Evolutionary conservation across 2,797 vertebrate genomes (phyloP).

Genomic region (Cheirogaleus major): DNA sequence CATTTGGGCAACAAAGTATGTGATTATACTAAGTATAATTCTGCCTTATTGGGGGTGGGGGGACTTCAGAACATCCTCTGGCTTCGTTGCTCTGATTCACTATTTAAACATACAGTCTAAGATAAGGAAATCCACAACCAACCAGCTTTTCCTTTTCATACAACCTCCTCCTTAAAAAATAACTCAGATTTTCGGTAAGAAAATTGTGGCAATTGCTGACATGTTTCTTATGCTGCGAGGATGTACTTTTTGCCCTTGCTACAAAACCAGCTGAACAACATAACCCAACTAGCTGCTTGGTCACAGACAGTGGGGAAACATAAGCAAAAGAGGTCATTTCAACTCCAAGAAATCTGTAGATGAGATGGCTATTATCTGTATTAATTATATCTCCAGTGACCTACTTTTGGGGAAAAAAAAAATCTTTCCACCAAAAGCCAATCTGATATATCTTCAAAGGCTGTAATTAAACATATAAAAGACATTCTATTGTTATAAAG

Average conservation of each 20-base stretch:
- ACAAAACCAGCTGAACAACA: constrained; percentile 16
- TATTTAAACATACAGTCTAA: not conserved
- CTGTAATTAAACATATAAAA: constrained; percentile 39
- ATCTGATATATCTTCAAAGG: not conserved
- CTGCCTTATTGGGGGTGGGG: not conserved
- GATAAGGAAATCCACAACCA: not conserved
- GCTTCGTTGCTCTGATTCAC: not conserved
- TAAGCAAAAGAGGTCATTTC: not conserved
- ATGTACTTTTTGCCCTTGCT: not conserved
- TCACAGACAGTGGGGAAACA: not conserved
- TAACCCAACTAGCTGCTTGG: not conserved
- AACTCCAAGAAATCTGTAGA: constrained; percentile 4
- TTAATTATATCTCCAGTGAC: constrained; percentile 35
- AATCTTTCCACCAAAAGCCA: constrained; percentile 10
- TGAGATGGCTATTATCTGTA: not conserved
- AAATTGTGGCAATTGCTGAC: not conserved
- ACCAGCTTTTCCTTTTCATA: not conserved
- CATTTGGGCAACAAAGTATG: not conserved
- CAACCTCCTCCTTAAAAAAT: not conserved
- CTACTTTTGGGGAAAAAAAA: not conserved
- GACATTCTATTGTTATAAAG: not conserved
- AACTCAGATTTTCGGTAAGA: constrained; percentile 8
- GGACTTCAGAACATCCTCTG: not conserved
- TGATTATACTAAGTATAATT: not conserved
- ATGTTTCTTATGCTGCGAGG: not conserved